Percentiles rank a stretch among this genome's conserved stretches.
phyloP scores from a whole-genome alignment of 2,797 vertebrate species.

The Platyrinchus mystaceus region DNA sequence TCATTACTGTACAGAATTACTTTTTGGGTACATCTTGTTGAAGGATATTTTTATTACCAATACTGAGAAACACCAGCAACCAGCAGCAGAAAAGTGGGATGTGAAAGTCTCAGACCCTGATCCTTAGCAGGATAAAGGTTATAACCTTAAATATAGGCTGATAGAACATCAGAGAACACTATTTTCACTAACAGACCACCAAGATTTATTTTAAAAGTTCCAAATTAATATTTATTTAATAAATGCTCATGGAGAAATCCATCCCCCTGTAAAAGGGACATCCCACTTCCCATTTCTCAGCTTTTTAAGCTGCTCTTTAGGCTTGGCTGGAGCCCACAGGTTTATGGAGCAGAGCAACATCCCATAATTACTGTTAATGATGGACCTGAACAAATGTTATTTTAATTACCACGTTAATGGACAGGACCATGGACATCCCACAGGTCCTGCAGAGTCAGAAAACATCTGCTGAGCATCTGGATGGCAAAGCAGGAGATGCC shows the following conservation, averaged over 20 bases:
- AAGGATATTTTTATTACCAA: background rate
- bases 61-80: background rate
- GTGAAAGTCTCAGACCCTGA: background rate
- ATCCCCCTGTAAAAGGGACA: background rate
- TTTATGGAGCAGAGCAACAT: background rate
- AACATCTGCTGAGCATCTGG: background rate
- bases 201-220: background rate
- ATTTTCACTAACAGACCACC: background rate
- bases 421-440: background rate
- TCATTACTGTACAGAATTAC: background rate
- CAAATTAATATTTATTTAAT: background rate
- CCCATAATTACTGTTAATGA: rapidly evolving
- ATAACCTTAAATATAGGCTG: background rate
- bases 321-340: background rate
- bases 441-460: background rate
- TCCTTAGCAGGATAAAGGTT: background rate
- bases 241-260: background rate
- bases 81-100: background rate
- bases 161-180: background rate
- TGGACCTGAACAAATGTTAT: rapidly evolving
- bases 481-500: background rate
- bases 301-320: background rate
- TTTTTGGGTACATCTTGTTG: background rate
- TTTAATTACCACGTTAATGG: background rate
- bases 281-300: background rate